These are phyloP conservation scores for Pegoplata infirma DNA, from an alignment of 2,888 invertebrate species.

Conservation along the genomic window DNA sequence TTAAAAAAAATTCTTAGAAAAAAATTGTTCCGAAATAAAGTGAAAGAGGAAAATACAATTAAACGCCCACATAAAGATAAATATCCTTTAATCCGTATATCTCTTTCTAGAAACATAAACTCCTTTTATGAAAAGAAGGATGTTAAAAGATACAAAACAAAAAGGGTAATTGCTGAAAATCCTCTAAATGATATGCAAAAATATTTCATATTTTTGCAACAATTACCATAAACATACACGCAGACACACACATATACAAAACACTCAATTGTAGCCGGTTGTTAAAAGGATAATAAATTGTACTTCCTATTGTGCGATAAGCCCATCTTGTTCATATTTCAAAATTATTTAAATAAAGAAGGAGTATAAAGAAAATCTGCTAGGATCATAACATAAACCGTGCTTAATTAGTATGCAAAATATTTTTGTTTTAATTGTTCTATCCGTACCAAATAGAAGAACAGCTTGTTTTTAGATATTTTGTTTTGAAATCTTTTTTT, in stretches of 20 bases:
- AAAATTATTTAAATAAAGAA: background rate
- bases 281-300: constrained; percentile 28
- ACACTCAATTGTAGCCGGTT: background rate
- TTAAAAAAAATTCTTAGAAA: constrained; percentile 40
- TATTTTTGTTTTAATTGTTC: constrained; percentile 71
- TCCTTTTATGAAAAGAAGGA: constrained; percentile 65
- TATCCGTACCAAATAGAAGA: background rate
- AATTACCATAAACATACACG: background rate
- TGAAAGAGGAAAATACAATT: constrained; percentile 51
- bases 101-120: constrained; percentile 59
- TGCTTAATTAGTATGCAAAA: constrained; percentile 75
- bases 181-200: constrained; percentile 69
- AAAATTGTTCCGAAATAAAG: constrained; percentile 26
- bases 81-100: constrained; percentile 52
- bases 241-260: background rate
- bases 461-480: background rate
- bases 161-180: constrained; percentile 74
- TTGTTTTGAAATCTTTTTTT: constrained; percentile 59
- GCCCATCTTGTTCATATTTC: constrained; percentile 15
- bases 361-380: constrained; percentile 31
- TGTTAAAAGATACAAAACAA: constrained; percentile 51
- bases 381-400: constrained; percentile 55
- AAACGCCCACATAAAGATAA: constrained; percentile 58
- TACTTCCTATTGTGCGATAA: constrained; percentile 52
- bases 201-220: constrained; percentile 18